Evolutionary conservation across 2,113 vertebrate genomes (phyloP).

Genomic region (Rallus limicola): DNA sequence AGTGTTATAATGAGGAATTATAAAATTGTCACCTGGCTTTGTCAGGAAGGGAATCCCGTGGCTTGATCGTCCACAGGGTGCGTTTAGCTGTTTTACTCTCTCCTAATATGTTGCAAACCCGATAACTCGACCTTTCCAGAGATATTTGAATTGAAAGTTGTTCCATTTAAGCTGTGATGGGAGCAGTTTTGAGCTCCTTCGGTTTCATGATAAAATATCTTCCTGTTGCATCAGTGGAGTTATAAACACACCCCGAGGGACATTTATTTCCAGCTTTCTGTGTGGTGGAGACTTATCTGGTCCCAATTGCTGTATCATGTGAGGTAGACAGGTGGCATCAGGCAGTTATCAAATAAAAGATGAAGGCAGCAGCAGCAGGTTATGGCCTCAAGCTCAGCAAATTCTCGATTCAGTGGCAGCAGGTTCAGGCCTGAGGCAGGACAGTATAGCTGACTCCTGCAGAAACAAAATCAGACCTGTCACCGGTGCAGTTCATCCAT

Average conservation of each 20-base stretch:
- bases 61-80: background rate
- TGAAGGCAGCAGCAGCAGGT: conserved; percentile 61
- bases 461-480: conserved; percentile 52
- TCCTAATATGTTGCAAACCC: background rate
- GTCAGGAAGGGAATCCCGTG: background rate
- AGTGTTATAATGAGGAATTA: background rate
- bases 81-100: background rate
- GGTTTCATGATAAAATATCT: background rate
- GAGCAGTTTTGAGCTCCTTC: background rate
- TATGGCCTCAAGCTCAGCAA: conserved; percentile 63
- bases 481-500: background rate
- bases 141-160: background rate
- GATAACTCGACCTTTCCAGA: background rate
- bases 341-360: conserved; percentile 61
- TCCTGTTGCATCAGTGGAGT: background rate
- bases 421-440: conserved; percentile 63
- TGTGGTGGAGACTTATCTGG: background rate
- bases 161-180: conserved; percentile 4
- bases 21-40: background rate
- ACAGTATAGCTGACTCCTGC: conserved; percentile 33
- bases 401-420: conserved; percentile 46
- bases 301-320: background rate
- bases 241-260: background rate
- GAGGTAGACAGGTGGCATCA: conserved; percentile 56
- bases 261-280: background rate